Base-by-base conservation (phyloP, 2,888 invertebrate genomes). In the Drosophila hamatofila region DNA sequence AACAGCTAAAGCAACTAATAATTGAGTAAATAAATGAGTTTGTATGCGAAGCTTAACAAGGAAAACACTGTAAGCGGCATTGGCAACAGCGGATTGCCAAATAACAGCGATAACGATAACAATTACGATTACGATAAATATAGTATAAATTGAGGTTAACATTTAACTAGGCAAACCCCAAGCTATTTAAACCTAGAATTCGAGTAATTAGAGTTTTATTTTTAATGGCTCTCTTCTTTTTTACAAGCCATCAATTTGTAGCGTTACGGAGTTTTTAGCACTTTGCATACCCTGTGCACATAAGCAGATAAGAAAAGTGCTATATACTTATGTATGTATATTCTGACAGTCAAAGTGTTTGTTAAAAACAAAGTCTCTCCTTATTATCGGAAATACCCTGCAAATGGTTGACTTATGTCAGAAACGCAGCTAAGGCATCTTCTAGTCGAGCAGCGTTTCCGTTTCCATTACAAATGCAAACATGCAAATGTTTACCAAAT, bases 21-120 rank as follows among this genome's bases (percentile, higher is more conserved):
- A 49, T 61, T 71, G 69, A 52, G 64, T 59, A 48, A 61, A 58
- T 71, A 33, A 39, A 52, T 59, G 60, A 64, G 61, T 58, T 37
- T 65, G 30, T 65, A 39, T 30, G 54, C 59, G 42, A 42, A 21
- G 62, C 67, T 58, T 16, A 68, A 72, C 75, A 62, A 56, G 61
- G 59, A 77, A 61, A 65, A 37, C 39, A 58, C 27, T 70, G 70
- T 74, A 46, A 55, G 46, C 44, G 33, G 12, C 27, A 42, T 46
- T 41, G 41, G 11, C 42, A 73, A 66, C 25, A 54, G 37, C 21
- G 18, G 42, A 59, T 55, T 71, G 56, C 54, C 39, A 71, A 72
- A 69, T n/a, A 55, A 16, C 52, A 49, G 23, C 49, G 55, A 49
- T 60, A 60, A 42, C 14, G 39, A 52, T 46, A 46, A 59, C 74